A percentile compares a stretch with the other conserved stretches of the same genome.
phyloP scores from a whole-genome alignment of 2,888 invertebrate species.

The Lampropteryx suffumata region DNA sequence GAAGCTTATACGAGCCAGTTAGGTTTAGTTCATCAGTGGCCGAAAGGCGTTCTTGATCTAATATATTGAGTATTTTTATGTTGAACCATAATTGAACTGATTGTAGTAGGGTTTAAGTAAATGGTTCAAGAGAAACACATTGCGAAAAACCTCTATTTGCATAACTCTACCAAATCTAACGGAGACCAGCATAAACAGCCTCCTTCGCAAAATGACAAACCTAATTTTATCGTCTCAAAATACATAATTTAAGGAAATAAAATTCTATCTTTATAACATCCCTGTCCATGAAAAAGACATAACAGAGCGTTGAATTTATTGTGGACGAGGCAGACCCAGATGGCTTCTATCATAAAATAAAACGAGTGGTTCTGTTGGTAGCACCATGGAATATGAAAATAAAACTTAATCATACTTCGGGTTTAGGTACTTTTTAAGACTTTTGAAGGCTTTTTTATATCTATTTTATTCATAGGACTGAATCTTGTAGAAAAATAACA shows the following conservation, averaged over 20 bases:
- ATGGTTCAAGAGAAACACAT: too few species aligned
- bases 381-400: constrained; percentile 43
- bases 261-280: constrained; percentile 67
- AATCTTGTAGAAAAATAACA: neutral
- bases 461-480: neutral
- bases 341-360: constrained; percentile 80
- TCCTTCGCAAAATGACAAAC: constrained; percentile 12
- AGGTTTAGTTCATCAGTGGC: too few species aligned
- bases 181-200: constrained; percentile 1
- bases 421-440: neutral
- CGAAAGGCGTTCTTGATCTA: too few species aligned
- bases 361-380: constrained; percentile 74
- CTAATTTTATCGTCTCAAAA: constrained; percentile 48
- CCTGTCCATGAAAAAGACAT: constrained; percentile 79
- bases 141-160: too few species aligned
- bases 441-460: neutral
- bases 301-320: constrained; percentile 79
- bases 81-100: too few species aligned
- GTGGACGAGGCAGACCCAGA: constrained; percentile 75
- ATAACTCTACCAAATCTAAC: neutral
- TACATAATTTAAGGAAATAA: constrained; percentile 68
- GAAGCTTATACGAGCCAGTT: too few species aligned
- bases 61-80: too few species aligned
- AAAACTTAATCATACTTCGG: constrained; percentile 7
- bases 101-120: too few species aligned